Base-by-base conservation (phyloP, 2,797 vertebrate species). In the Allochrocebus solatus region DNA sequence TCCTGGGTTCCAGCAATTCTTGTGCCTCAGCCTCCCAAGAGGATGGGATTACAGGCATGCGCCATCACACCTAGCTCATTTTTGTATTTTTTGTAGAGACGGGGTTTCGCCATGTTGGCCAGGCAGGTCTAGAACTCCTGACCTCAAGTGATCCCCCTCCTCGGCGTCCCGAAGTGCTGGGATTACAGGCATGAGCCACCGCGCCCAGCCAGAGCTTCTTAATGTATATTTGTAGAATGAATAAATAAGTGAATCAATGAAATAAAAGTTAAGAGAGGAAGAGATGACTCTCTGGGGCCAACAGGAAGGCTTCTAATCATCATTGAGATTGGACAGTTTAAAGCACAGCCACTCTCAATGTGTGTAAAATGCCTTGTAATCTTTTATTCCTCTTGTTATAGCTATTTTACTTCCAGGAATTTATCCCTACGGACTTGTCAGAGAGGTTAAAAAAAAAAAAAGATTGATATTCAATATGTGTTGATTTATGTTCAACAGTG, bases 41-140 rank as follows among this genome's bases (percentile, higher is more conserved):
- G 33, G 61, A 30, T 64, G 61, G 61, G 30, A 33, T 17, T 64
- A 17, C 0, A 8, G 14, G 61, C 30, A 2, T 1, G 7, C 0
- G 1, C 61, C 61, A 16, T 64, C 61, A 64, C 30, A 8, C 30
- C 30, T 16, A 17, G 61, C 14, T 64, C 8, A 64, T 64, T 64
- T 64, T 33, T 64, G 30, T 64, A 64, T 33, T 64, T 64, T 64
- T 33, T 64, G 14, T 64, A 64, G 61, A 64, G 7, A n/a, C 0
- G 3, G 30, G 61, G 0, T 64, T 64, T 64, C 14, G 0, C 61
- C 30, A 33, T 16, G 30, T 14, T 33, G 59, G 13, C 6, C 30
- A 64, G 59, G 59, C 59, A 33, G 59, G 13, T 64, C 5, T 64
- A 6, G 13, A 64, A 30, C 13, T 61, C 59, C 14, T 64, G 13